Base-by-base conservation (phyloP, 2,888 invertebrate species). In the Plebejus argus region DNA sequence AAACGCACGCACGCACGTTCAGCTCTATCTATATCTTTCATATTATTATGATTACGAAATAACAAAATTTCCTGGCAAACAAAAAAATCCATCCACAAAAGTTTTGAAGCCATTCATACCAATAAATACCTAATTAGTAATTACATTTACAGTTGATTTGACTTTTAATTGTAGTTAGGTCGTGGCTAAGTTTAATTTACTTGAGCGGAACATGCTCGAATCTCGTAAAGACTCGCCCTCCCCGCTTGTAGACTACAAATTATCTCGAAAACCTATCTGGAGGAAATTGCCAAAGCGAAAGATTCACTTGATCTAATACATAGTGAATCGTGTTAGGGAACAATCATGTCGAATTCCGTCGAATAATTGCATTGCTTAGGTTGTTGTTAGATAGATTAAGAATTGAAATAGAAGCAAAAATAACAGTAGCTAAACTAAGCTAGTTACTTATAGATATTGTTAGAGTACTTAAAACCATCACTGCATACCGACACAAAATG, bases 81-180 rank as follows among this genome's bases (percentile, higher is more conserved):
- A 28, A 53, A 53, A 3, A 12, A 12, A 23, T 12, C 10, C 20
- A 12, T 23, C 23, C 12, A 23, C 4, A 6, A 28, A 20, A 6
- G 1, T 66, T 28, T 72, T 33, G 7, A 33, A 74, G 33, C 15
- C 49, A 35, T 66, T 74, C 35, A 35, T 35, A 76, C 53, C 71
- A 20, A 28, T 56, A 78, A 76, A 76, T 49, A 74, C 76, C 66
- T 66, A 49, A 78, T 56, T 74, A 78, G 53, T 66, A 49, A 78
- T 56, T 74, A 78, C 58, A 77, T 70, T 76, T 23, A 35, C 45
- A 83, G 28, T 84, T 82, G 83, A 85, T 85, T 86, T 83, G 81
- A 83, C 82, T 83, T 85, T 85, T 86, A 86, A 87, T 86, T 87
- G 83, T 82, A 85, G 74, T 80, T 78, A 76, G 80, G 78, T 78